Evolutionary conservation across 1,140 invertebrate genomes (phyloP), one percentile per base, ranked within the genome.

Genomic region (Drosophila sechellia): DNA sequence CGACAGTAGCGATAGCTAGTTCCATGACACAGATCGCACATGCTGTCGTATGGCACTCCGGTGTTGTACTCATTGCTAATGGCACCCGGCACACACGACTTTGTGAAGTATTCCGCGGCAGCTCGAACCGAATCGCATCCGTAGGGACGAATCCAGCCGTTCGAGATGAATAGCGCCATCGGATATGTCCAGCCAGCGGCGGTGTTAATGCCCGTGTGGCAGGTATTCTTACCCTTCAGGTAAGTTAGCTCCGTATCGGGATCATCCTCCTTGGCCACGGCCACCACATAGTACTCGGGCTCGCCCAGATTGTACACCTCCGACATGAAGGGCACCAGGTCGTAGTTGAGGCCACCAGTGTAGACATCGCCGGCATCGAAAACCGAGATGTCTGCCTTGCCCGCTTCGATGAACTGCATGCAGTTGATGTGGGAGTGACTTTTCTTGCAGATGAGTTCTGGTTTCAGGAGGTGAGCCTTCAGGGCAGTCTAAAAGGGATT

Each of bases 111-210:
- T 93, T 99, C 96, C 0, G 97, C 96, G 0, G 97, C 97, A 0
- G 97, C 97, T 63, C 96, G 94, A 5, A 97, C 94, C 0, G 97
- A 96, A 92, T 99, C 96, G 91, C 98, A 99, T 12, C 97, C 97
- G 87, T 98, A 98, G 2, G 97, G 95, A 22, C 98, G 92, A 69
- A 99, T 98, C 95, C 98, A 97, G 31, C 96, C 95, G 83, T 99
- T 99, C 20, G 97, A 97, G 13, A 99, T 95, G 0, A 99, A 94
- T 90, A 97, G 98, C 1, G 97, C 97, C 80, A 99, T 92, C 0
- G 98, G 98, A 80, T 99, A 96, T 0, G 99, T 95, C 98, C 98
- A 99, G 4, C 98, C 98, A 11, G 98, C 98, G 0, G 97, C 98
- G 58, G 95, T 97, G 60, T 96, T 96, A 20, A 99, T 96, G 27